These are phyloP conservation scores for Heliconius ethilla DNA, from an alignment of 2,888 invertebrate genomes.

Conservation along the genomic window DNA sequence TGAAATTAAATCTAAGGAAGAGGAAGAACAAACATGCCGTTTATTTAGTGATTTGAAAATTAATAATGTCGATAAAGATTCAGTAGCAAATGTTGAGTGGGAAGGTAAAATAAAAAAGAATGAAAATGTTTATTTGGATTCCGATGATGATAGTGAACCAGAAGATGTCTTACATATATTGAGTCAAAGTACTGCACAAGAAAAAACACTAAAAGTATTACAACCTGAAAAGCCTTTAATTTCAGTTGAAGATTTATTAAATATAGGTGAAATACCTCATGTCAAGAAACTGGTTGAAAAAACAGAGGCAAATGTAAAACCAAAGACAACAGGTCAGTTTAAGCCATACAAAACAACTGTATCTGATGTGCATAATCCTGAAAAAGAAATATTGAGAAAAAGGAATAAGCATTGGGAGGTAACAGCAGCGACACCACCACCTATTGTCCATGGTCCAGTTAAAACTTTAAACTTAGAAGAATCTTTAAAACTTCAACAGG, in stretches of 20 bases:
- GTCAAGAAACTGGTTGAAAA: slow-evolving; percentile 80
- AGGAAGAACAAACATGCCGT: slow-evolving; percentile 76
- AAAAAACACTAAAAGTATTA: slow-evolving; percentile 75
- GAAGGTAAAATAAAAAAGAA: slow-evolving; percentile 69
- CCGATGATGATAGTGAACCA: slow-evolving; percentile 83
- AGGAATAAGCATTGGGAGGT: slow-evolving; percentile 83
- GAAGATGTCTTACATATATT: slow-evolving; percentile 83
- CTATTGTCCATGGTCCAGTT: slow-evolving; percentile 77
- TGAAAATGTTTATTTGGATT: slow-evolving; percentile 67
- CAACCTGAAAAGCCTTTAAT: slow-evolving; percentile 74
- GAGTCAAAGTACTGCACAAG: slow-evolving; percentile 77
- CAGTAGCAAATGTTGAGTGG: slow-evolving; percentile 83
- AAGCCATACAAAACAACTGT: slow-evolving; percentile 83
- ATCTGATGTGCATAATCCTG: slow-evolving; percentile 79
- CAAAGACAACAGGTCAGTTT: slow-evolving; percentile 67
- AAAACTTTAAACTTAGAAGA: slow-evolving; percentile 80
- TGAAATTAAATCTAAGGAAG: slow-evolving; percentile 75
- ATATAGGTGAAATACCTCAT: slow-evolving; percentile 75
- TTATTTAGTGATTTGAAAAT: slow-evolving; percentile 79
- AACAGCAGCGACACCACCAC: slow-evolving; percentile 84
- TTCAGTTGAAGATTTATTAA: slow-evolving; percentile 76
- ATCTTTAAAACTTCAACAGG: slow-evolving; percentile 80
- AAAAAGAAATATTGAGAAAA: slow-evolving; percentile 76
- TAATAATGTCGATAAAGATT: slow-evolving; percentile 65
- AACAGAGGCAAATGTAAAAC: slow-evolving; percentile 67